Conservation (phyloP, 2,113 vertebrate species). For the Cyanoderma ruficeps region DNA sequence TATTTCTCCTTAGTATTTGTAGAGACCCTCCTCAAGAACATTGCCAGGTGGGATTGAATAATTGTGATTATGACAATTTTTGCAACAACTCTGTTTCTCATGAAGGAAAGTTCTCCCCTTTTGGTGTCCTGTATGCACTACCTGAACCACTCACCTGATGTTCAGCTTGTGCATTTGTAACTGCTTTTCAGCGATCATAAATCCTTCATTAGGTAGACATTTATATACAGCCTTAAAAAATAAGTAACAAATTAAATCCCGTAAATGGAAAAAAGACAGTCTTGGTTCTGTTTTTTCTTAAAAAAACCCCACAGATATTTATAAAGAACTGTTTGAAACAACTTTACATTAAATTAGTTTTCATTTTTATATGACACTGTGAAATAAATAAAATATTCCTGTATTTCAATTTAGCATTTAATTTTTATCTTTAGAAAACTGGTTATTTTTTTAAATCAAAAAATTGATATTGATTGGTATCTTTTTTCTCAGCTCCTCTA, state of each 20-base stretch:
- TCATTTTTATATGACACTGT: background rate
- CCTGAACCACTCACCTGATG: background rate
- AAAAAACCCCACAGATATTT: background rate
- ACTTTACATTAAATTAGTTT: background rate
- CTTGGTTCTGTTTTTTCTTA: background rate
- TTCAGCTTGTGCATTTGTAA: background rate
- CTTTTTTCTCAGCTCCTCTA: rapidly evolving
- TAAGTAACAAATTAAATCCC: background rate
- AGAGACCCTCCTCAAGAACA: background rate
- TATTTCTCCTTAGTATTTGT: background rate
- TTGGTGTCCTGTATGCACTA: background rate
- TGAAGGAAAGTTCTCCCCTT: background rate
- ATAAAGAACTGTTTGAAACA: background rate
- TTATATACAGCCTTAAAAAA: background rate
- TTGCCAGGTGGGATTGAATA: too few species aligned
- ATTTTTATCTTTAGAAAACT: background rate
- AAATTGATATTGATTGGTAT: too few species aligned
- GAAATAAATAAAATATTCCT: background rate
- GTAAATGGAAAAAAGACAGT: background rate
- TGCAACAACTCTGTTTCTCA: background rate
- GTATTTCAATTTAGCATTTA: background rate
- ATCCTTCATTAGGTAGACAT: background rate
- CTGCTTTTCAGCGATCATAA: background rate
- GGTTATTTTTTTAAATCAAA: background rate
- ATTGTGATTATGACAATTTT: background rate